Evolutionary conservation across 2,888 invertebrate species (phyloP).

Genomic region (Drosophila vallismaia): DNA sequence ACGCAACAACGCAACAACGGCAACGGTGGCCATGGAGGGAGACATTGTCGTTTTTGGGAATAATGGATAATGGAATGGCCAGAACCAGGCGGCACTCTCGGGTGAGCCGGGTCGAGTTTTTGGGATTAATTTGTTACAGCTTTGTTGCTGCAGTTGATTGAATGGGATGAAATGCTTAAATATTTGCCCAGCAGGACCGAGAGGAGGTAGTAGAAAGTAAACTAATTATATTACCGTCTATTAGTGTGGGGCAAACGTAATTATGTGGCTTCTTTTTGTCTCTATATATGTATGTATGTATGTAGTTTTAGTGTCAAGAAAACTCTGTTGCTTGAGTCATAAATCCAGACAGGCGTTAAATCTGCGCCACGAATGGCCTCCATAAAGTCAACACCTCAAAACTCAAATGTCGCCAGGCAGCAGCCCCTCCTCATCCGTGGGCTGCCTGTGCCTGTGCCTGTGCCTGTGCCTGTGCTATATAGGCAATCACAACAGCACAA

Average conservation of each 20-base stretch:
- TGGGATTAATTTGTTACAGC: conserved; percentile 48
- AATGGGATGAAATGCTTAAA: conserved; percentile 25
- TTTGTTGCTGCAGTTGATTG: conserved; percentile 45
- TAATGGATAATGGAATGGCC: conserved; percentile 46
- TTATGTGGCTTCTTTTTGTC: conserved; percentile 22
- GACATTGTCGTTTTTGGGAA: conserved; percentile 16
- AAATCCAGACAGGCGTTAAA: conserved; percentile 51
- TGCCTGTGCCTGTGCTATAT: conserved; percentile 23
- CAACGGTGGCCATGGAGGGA: neutral
- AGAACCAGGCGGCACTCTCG: neutral
- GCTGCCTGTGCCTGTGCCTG: too few relatives aligned
- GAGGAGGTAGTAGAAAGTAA: conserved; percentile 4
- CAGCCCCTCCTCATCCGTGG: neutral
- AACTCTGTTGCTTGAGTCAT: conserved; percentile 39
- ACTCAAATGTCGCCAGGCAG: conserved; percentile 41
- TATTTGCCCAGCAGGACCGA: conserved; percentile 16
- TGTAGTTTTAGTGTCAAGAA: neutral
- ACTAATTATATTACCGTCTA: conserved; percentile 29
- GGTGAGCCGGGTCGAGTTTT: conserved; percentile 31
- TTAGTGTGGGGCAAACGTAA: conserved; percentile 34
- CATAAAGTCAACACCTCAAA: conserved; percentile 66
- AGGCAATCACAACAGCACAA: conserved; percentile 65
- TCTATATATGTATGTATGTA: neutral
- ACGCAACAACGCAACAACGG: conserved; percentile 45
- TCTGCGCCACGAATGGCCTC: conserved; percentile 55